phyloP scores from a whole-genome alignment of 1,140 invertebrate genomes.

The Dendroctonus valens region DNA sequence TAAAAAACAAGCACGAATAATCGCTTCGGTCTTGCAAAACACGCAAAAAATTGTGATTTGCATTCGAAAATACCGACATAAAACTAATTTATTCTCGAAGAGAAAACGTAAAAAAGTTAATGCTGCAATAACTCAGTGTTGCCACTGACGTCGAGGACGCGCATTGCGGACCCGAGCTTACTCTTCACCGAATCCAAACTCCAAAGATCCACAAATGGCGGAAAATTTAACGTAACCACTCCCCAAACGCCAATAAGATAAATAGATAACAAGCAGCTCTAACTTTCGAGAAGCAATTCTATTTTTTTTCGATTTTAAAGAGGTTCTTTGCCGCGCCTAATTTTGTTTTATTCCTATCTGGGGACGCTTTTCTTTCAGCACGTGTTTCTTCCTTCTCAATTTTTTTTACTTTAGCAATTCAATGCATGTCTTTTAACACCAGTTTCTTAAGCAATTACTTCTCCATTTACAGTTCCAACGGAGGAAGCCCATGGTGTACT shows the following conservation, averaged over 20 bases:
- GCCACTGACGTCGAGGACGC: constrained; percentile 2
- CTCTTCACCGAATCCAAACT: constrained; percentile 14
- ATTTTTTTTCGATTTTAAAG: constrained; percentile 33
- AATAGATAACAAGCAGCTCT: constrained; percentile 34
- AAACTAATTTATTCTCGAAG: constrained; percentile 32
- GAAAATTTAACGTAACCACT: constrained; percentile 25
- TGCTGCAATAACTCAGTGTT: constrained; percentile 20
- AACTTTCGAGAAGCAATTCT: constrained; percentile 20
- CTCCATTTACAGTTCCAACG: constrained; percentile 68
- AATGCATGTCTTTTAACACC: not conserved
- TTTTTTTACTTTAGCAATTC: too few relatives aligned
- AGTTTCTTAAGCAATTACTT: not conserved
- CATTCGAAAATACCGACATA: constrained; percentile 29
- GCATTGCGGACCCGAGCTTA: constrained; percentile 17
- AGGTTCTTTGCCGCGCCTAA: constrained; percentile 23
- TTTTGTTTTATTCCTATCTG: constrained; percentile 20
- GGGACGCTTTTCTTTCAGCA: constrained; percentile 16
- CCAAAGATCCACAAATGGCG: constrained; percentile 25
- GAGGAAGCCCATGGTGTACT: constrained; percentile 76
- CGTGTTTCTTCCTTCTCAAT: too few relatives aligned
- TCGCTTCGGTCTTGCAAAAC: constrained; percentile 18
- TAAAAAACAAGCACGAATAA: constrained; percentile 21
- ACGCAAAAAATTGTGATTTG: constrained; percentile 30
- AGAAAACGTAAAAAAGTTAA: constrained; percentile 29
- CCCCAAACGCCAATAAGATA: constrained; percentile 25